These are phyloP conservation scores for Schizotus pectinicornis DNA, from an alignment of 2,888 invertebrate genomes.

Conservation along the genomic window DNA sequence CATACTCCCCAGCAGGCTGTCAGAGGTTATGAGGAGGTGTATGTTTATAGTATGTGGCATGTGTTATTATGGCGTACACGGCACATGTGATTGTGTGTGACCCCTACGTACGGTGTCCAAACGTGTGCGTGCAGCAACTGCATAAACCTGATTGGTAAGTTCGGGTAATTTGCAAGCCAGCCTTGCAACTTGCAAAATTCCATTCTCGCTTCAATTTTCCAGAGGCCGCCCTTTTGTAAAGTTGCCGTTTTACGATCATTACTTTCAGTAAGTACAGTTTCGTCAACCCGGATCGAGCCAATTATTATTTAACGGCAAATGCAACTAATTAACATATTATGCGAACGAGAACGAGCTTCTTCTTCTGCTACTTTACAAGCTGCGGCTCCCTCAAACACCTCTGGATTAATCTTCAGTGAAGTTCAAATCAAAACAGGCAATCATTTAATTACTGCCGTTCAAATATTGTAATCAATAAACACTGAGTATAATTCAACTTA, in stretches of 20 bases:
- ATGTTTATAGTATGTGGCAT: conserved; percentile 33
- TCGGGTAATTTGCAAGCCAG: conserved; percentile 27
- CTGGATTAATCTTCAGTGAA: neutral
- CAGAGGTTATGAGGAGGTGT: conserved; percentile 37
- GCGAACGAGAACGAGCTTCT: neutral
- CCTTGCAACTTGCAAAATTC: conserved; percentile 37
- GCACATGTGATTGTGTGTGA: conserved; percentile 31
- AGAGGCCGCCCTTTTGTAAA: conserved; percentile 2
- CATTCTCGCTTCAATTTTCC: conserved; percentile 26
- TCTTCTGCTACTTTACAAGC: no score
- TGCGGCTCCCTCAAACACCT: neutral
- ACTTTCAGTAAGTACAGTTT: conserved; percentile 27
- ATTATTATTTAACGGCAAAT: neutral
- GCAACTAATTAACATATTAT: no score
- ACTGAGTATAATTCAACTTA: no score
- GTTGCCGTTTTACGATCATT: conserved; percentile 48
- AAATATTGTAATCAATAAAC: no score
- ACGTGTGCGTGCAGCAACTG: conserved; percentile 34
- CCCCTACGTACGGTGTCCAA: conserved; percentile 32
- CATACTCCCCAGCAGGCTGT: conserved; percentile 54
- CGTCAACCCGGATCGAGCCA: neutral
- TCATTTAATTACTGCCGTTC: no score
- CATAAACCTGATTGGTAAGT: conserved; percentile 40
- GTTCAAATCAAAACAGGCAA: no score
- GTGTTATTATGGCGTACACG: conserved; percentile 38